phyloP scores from a whole-genome alignment of 2,888 invertebrate genomes.

The Zelleria hepariella region DNA sequence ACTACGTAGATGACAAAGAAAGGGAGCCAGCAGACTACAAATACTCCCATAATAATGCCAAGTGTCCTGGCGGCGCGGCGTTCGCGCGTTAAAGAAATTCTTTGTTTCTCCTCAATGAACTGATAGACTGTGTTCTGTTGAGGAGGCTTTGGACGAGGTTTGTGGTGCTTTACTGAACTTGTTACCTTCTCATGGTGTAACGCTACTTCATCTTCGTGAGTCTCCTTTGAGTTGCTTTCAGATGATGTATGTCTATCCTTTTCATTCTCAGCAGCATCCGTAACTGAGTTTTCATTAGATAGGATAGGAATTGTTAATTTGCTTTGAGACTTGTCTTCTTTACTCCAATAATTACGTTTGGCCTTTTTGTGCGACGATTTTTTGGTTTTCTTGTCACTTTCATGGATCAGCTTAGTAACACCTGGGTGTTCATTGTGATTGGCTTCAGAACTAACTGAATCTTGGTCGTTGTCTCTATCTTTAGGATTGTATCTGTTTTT shows the following conservation, averaged over 20 bases:
- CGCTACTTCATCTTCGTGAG: constrained; percentile 50
- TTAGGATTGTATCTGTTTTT: constrained; percentile 60
- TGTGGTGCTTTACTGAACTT: constrained; percentile 22
- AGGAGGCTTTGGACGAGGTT: constrained; percentile 36
- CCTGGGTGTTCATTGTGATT: constrained; percentile 80
- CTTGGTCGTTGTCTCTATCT: constrained; percentile 74
- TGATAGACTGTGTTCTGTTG: constrained; percentile 80
- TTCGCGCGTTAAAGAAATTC: constrained; percentile 94
- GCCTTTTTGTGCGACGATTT: constrained; percentile 56
- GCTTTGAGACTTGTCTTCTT: constrained; percentile 58
- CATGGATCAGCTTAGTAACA: constrained; percentile 39
- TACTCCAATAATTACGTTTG: constrained; percentile 69
- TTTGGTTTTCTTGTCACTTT: constrained; percentile 54
- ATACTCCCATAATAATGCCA: constrained; percentile 98
- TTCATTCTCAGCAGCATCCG: constrained; percentile 50
- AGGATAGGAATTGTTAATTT: constrained; percentile 61
- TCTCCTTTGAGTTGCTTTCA: constrained; percentile 63
- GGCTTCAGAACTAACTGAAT: constrained; percentile 87
- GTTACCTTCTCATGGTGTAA: constrained; percentile 33
- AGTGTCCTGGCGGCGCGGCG: constrained; percentile 94
- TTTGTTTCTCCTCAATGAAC: constrained; percentile 90
- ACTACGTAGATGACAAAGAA: constrained; percentile 97
- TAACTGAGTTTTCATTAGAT: constrained; percentile 60
- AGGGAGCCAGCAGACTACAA: constrained; percentile 97
- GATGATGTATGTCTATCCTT: constrained; percentile 53